Evolutionary conservation across 2,888 invertebrate genomes (phyloP).

Genomic region (Neoascia interrupta): DNA sequence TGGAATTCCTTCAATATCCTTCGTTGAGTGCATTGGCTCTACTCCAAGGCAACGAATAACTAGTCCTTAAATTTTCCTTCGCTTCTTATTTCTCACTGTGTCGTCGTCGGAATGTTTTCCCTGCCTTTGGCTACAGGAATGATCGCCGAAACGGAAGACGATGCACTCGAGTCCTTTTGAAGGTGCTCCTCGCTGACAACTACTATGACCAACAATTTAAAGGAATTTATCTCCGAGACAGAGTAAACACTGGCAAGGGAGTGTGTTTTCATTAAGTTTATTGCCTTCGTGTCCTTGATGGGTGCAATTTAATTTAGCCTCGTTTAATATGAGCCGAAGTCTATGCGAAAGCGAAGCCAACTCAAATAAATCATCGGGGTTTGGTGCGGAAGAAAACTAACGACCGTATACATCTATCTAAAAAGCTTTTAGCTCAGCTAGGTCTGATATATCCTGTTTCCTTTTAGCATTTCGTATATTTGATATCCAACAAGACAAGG

Average conservation of each 20-base stretch:
- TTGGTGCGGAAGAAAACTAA: no score
- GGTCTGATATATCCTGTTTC: not conserved
- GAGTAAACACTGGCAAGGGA: constrained; percentile 4
- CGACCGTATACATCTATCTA: no score
- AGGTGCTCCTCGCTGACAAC: not conserved
- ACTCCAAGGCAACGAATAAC: constrained; percentile 57
- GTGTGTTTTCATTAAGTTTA: constrained; percentile 27
- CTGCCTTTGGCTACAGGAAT: constrained; percentile 10
- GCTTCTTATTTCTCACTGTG: not conserved
- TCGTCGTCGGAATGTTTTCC: not conserved
- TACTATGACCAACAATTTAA: not conserved
- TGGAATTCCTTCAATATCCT: constrained; percentile 59
- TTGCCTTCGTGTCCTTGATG: constrained; percentile 35
- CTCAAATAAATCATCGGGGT: constrained; percentile 44
- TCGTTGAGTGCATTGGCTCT: constrained; percentile 57
- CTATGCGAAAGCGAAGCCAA: not conserved
- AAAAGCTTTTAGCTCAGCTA: not conserved
- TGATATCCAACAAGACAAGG: not conserved
- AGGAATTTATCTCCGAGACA: not conserved
- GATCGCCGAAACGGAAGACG: constrained; percentile 1
- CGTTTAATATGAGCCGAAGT: not conserved
- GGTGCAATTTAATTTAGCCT: constrained; percentile 36
- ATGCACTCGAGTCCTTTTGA: constrained; percentile 7
- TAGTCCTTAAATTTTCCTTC: no score
- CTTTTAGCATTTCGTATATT: no score